phyloP scores from a whole-genome alignment of 1,140 invertebrate species.

The Polyergus mexicanus region DNA sequence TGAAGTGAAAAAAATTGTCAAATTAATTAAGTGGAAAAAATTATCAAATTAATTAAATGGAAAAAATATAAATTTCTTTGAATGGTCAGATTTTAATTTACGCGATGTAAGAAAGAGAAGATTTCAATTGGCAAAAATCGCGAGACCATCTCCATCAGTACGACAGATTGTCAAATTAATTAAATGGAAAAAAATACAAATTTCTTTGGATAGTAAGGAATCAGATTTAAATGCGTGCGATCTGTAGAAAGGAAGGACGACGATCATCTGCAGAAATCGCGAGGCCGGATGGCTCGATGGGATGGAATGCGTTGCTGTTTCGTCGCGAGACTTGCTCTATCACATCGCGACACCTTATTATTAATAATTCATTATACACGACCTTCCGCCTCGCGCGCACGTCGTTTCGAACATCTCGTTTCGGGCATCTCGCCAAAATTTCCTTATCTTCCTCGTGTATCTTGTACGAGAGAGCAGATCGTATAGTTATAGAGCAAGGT shows the following conservation, averaged over 20 bases:
- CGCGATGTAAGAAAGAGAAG: not conserved
- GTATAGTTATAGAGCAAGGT: slow-evolving; percentile 24
- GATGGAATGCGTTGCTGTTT: not conserved
- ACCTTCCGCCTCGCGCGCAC: slow-evolving; percentile 60
- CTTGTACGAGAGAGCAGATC: slow-evolving; percentile 25
- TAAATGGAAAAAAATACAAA: slow-evolving; percentile 71
- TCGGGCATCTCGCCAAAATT: slow-evolving; percentile 74
- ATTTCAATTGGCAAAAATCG: not conserved
- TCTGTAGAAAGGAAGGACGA: not conserved
- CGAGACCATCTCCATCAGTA: not conserved
- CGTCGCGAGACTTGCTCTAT: slow-evolving; percentile 32
- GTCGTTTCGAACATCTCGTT: slow-evolving; percentile 43
- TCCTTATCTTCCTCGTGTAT: slow-evolving; percentile 44
- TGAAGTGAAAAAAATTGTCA: too few species aligned
- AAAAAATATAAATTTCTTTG: not conserved
- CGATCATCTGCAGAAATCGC: not conserved
- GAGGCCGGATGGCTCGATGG: too few species aligned
- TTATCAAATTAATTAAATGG: too few species aligned
- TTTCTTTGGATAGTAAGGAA: not conserved
- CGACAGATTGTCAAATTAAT: too few species aligned
- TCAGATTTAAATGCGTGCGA: not conserved
- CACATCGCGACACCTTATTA: slow-evolving; percentile 67
- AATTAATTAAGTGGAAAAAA: slow-evolving; percentile 71
- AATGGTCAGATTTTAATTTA: not conserved
- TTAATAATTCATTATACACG: slow-evolving; percentile 78